These are phyloP conservation scores for Apostichopus japonicus DNA, from an alignment of 35 echinoderm and acorn worm species.

Conservation along the genomic window DNA sequence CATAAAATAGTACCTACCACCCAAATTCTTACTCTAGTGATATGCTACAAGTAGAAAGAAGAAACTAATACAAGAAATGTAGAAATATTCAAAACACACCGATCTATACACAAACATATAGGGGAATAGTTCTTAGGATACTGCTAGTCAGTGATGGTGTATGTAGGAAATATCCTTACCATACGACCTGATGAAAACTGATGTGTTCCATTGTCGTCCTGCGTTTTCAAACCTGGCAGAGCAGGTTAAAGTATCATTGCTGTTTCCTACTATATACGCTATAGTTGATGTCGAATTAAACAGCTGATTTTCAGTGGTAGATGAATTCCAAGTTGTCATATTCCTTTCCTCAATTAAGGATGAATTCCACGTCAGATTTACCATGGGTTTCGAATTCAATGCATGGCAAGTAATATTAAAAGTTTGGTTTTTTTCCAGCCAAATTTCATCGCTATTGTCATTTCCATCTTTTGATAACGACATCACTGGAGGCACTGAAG, in stretches of 20 bases:
- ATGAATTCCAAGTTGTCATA: neutral
- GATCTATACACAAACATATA: no score
- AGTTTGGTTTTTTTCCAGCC: neutral
- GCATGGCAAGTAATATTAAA: neutral
- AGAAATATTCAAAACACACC: no score
- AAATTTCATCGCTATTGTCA: neutral
- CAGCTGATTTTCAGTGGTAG: neutral
- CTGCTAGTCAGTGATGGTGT: no score
- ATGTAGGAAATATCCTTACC: neutral
- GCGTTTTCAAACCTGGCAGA: neutral
- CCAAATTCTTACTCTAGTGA: no score
- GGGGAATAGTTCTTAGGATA: no score
- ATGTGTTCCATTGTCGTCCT: neutral
- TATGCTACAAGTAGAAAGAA: no score
- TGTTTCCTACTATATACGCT: neutral
- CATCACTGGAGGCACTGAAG: neutral
- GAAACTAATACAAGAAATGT: no score
- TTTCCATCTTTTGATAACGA: neutral
- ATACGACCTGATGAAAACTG: neutral
- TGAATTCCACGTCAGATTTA: neutral
- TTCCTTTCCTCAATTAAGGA: neutral
- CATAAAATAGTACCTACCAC: no score
- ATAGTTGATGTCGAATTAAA: neutral
- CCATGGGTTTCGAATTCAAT: neutral
- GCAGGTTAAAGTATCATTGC: neutral